phyloP scores from a whole-genome alignment of 2,888 invertebrate genomes.

The Herminia tarsipennalis region DNA sequence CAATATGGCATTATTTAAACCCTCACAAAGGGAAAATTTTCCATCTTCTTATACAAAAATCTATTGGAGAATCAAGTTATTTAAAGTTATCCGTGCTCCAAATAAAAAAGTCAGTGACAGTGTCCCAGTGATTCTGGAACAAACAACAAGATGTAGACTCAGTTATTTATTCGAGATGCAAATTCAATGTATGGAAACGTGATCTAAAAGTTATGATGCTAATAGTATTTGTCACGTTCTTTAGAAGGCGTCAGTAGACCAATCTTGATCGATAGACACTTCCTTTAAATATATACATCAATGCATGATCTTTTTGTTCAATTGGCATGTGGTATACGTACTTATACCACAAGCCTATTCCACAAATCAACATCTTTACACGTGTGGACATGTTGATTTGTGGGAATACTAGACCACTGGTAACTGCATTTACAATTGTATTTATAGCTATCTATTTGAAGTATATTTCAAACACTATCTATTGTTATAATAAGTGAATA shows the following conservation, averaged over 20 bases:
- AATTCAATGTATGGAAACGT: conserved; percentile 34
- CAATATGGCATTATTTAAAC: neutral
- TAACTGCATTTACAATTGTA: too few species aligned
- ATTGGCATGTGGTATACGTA: neutral
- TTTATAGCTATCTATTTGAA: too few species aligned
- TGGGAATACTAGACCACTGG: too few species aligned
- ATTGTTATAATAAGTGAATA: too few species aligned
- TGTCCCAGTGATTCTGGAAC: conserved; percentile 24
- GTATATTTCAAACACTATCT: too few species aligned
- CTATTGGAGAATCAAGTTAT: conserved; percentile 4
- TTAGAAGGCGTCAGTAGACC: conserved; percentile 38
- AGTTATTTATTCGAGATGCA: conserved; percentile 37
- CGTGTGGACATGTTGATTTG: too few species aligned
- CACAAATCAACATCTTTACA: too few species aligned
- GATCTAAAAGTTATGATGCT: conserved; percentile 34
- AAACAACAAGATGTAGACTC: conserved; percentile 20
- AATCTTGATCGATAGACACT: conserved; percentile 37
- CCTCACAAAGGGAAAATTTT: neutral
- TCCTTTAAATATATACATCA: conserved; percentile 31
- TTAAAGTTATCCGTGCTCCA: conserved; percentile 2
- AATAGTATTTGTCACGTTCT: conserved; percentile 43
- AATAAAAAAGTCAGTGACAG: conserved; percentile 2
- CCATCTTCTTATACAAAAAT: neutral
- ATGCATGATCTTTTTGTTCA: conserved; percentile 11
- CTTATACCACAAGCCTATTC: neutral